Conservation (phyloP, 1,140 invertebrate genomes). For the Holotrichia oblita region DNA sequence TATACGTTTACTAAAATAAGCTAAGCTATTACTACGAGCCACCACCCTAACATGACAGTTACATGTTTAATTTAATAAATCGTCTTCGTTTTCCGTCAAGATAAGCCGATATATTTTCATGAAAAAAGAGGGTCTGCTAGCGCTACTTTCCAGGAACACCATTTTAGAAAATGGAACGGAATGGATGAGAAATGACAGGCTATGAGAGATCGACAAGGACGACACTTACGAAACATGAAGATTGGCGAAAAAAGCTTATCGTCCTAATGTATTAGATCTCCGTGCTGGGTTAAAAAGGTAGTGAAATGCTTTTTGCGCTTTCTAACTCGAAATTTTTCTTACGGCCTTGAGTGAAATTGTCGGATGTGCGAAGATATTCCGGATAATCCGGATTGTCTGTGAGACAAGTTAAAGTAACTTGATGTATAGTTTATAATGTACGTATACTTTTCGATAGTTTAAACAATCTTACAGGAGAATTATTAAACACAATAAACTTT, state of each 20-base stretch:
- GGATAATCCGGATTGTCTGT: too few species aligned
- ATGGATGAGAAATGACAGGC: slow-evolving; percentile 3
- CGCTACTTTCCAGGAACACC: not conserved
- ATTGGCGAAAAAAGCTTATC: slow-evolving; percentile 17
- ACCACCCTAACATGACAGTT: too few species aligned
- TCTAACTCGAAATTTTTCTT: too few species aligned
- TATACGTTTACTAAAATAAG: too few species aligned
- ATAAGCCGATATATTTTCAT: not conserved
- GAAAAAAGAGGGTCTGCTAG: not conserved
- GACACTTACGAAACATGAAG: not conserved
- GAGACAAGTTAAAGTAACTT: too few species aligned
- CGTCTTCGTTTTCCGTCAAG: not conserved
- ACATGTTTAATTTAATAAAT: not conserved
- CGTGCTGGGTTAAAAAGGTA: not conserved
- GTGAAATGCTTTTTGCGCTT: not conserved
- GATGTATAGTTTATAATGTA: too few species aligned
- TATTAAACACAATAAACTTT: too few species aligned
- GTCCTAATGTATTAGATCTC: slow-evolving; percentile 15
- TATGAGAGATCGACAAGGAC: not conserved
- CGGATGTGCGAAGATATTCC: too few species aligned
- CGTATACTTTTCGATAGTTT: too few species aligned
- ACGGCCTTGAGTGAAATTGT: too few species aligned
- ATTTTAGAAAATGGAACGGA: not conserved
- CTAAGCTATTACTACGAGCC: too few species aligned
- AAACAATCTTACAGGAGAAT: too few species aligned